A percentile compares a stretch with the other conserved stretches of the same genome.
These are phyloP conservation scores for Elymnias hypermnestra DNA, from an alignment of 1,140 invertebrate species.

Conservation along the genomic window DNA sequence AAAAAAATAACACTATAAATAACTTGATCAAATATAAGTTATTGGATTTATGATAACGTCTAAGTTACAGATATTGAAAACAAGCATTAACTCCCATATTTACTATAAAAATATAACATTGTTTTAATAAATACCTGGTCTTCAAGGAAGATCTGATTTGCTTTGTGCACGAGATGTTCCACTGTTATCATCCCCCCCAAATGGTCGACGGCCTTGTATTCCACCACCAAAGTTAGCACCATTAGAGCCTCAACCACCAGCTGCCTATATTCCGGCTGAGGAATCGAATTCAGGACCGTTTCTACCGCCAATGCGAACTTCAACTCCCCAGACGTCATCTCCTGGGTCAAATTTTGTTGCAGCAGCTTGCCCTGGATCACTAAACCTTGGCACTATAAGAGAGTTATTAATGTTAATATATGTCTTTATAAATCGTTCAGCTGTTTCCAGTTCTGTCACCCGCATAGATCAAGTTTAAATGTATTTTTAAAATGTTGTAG, in stretches of 20 bases:
- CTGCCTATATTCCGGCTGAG: slow-evolving; percentile 98
- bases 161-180: slow-evolving; percentile 94
- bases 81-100: no score
- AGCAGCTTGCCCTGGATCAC: slow-evolving; percentile 93
- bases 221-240: slow-evolving; percentile 94
- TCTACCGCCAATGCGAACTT: slow-evolving; percentile 99
- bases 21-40: no score
- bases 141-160: slow-evolving; percentile 95
- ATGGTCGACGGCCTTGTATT: slow-evolving; percentile 87
- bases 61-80: no score
- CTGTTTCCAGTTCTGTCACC: no score
- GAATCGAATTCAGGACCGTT: slow-evolving; percentile 97
- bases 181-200: slow-evolving; percentile 92
- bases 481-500: no score
- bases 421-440: no score
- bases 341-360: slow-evolving; percentile 93
- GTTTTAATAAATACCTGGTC: slow-evolving; percentile 92
- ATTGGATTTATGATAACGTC: no score
- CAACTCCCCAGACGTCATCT: slow-evolving; percentile 98
- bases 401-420: no score
- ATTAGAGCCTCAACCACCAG: slow-evolving; percentile 98
- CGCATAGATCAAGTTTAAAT: no score
- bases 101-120: no score
- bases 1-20: no score
- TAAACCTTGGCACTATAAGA: slow-evolving; percentile 89